phyloP scores from a whole-genome alignment of 2,888 invertebrate genomes.

The Leistus spinibarbis region DNA sequence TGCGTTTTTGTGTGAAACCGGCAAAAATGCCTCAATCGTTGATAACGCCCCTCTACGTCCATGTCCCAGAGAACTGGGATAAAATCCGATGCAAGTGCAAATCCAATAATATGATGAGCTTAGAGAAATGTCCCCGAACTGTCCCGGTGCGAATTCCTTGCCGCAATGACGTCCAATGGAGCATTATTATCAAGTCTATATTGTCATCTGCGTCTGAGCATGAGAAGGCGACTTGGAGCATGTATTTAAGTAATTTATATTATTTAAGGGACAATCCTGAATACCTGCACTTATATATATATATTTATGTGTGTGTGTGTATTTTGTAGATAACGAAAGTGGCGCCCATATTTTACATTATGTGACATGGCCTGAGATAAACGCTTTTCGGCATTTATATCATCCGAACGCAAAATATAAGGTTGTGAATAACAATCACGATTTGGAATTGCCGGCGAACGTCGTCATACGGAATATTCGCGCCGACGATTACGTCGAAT shows the following conservation, averaged over 20 bases:
- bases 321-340: neutral
- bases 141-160: constrained; percentile 1
- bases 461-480: neutral
- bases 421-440: neutral
- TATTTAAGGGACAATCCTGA: too few relatives aligned
- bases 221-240: too few relatives aligned
- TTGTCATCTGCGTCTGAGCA: neutral
- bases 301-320: too few relatives aligned
- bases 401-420: neutral
- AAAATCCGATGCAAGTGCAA: neutral
- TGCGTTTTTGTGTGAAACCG: neutral
- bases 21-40: neutral
- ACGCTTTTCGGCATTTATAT: neutral
- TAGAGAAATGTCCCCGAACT: constrained; percentile 10
- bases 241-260: too few relatives aligned
- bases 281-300: too few relatives aligned
- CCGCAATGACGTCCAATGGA: constrained; percentile 21
- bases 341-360: neutral
- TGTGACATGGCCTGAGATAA: neutral
- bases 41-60: neutral
- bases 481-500: neutral
- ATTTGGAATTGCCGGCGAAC: neutral
- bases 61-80: constrained; percentile 4
- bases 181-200: constrained; percentile 10
- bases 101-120: neutral